Base-by-base conservation (phyloP, 2,113 vertebrate genomes). In the Craseonycteris thonglongyai region DNA sequence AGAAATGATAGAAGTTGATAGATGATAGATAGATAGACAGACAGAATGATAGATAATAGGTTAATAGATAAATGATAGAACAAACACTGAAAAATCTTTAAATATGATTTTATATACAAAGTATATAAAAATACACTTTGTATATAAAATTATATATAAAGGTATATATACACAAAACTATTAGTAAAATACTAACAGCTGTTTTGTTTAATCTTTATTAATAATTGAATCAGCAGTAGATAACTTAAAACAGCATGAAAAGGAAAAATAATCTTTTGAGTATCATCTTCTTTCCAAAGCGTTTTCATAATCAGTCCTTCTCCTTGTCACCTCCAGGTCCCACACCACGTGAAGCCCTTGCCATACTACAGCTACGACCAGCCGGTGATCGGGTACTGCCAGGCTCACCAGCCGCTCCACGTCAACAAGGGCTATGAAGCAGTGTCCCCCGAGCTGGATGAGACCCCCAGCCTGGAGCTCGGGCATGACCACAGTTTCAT, bases 361-460 rank as follows among this genome's bases (percentile, higher is more conserved):
- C 98, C 98, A 33, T 98, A 98, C 56, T 98, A 98, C 96, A 98
- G 97, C 96, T 98, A 98, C 0, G 98, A 99, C 94, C 98, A 98
- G 58, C 98, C 98, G 0, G 94, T 98, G 89, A 97, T 98, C 0
- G 97, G 98, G n/a, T 98, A 98, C 98, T 99, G 98, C 98, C 98
- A 98, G 74, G 98, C 98, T 33, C 98, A 98, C 75, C 98, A 98
- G 96, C 98, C 98, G 1, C 98, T 98, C 69, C 98, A 98, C 8
- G 94, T 98, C 59, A 97, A 96, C 96, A 98, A 98, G 96, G 98
- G 98, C 18, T 98, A 98, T 2, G 98, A 98, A 2, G 82, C 94
- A 0, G 92, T 98, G 88, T 93, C 97, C 54, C 88, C 95, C 40
- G 98, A 98, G 7, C 98, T 92, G 61, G 97, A 95, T 0, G 98